phyloP scores from a whole-genome alignment of 2,113 vertebrate species.

The Crotalus horridus region DNA sequence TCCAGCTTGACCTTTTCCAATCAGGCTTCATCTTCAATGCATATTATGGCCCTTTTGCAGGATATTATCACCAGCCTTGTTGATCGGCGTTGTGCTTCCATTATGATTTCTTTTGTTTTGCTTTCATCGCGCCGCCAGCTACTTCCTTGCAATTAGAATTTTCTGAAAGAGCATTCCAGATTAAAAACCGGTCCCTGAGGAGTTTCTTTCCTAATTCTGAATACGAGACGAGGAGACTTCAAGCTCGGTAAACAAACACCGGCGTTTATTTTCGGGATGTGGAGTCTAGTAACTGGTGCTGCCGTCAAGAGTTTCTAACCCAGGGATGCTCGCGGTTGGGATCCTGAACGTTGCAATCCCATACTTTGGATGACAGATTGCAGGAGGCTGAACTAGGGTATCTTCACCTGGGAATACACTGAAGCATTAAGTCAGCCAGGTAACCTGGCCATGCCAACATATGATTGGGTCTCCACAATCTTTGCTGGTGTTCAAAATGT shows the following conservation, averaged over 20 bases:
- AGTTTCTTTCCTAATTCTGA: neutral
- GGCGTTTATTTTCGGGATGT: constrained; percentile 1
- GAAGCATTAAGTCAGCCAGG: neutral
- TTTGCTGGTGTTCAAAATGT: neutral
- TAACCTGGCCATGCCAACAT: neutral
- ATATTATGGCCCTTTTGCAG: constrained; percentile 44
- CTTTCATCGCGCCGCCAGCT: neutral
- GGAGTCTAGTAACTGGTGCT: neutral
- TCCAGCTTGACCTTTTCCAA: constrained; percentile 62
- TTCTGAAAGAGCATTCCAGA: neutral
- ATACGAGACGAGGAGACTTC: constrained; percentile 2
- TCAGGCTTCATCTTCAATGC: constrained; percentile 57
- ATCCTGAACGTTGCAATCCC: neutral
- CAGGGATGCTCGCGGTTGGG: neutral
- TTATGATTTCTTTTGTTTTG: constrained; percentile 10
- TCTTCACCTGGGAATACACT: neutral
- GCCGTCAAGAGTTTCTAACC: fast-evolving
- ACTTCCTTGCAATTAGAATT: constrained; percentile 6
- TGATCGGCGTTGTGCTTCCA: neutral
- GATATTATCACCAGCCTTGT: constrained; percentile 50
- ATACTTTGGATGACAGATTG: neutral
- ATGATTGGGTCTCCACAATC: neutral
- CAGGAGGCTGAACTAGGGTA: neutral
- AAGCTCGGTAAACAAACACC: neutral
- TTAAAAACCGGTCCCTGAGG: neutral